These are phyloP conservation scores for Drosophila simulans DNA, from an alignment of 1,140 invertebrate genomes.

Conservation along the genomic window DNA sequence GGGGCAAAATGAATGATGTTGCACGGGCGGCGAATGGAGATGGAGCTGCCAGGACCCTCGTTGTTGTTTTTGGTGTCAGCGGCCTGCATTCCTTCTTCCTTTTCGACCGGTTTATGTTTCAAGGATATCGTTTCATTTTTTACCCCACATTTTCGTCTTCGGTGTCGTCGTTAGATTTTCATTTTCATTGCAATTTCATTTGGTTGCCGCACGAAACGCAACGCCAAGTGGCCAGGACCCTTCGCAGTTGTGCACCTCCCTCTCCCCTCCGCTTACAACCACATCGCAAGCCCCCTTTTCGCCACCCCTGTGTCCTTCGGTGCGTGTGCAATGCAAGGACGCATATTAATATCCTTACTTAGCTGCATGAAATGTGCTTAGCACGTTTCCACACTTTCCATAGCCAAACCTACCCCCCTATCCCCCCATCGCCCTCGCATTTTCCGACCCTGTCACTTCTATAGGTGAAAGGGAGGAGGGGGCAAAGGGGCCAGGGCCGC, in stretches of 20 bases:
- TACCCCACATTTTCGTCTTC: constrained; percentile 62
- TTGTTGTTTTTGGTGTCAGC: constrained; percentile 38
- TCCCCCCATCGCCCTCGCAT: too few relatives aligned
- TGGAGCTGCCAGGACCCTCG: neutral
- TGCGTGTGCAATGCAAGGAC: constrained; percentile 67
- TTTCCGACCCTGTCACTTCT: neutral
- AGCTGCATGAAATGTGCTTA: constrained; percentile 70
- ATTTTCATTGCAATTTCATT: constrained; percentile 83
- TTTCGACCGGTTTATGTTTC: constrained; percentile 53
- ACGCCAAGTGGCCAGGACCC: constrained; percentile 69
- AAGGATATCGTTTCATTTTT: constrained; percentile 78
- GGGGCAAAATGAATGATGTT: constrained; percentile 82
- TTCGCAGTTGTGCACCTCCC: constrained; percentile 1
- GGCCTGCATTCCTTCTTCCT: constrained; percentile 47
- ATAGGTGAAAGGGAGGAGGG: neutral
- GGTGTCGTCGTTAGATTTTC: constrained; percentile 73
- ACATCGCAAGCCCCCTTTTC: too few relatives aligned
- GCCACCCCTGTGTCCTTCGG: constrained; percentile 26
- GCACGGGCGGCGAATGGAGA: constrained; percentile 35
- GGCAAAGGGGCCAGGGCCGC: neutral
- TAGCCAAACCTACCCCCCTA: too few relatives aligned
- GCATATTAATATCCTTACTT: constrained; percentile 83
- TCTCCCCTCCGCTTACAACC: too few relatives aligned
- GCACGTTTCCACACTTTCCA: constrained; percentile 63
- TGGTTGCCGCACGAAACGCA: constrained; percentile 72